phyloP scores from a whole-genome alignment of 2,888 invertebrate genomes.

The Drepanosiphum platanoidis region DNA sequence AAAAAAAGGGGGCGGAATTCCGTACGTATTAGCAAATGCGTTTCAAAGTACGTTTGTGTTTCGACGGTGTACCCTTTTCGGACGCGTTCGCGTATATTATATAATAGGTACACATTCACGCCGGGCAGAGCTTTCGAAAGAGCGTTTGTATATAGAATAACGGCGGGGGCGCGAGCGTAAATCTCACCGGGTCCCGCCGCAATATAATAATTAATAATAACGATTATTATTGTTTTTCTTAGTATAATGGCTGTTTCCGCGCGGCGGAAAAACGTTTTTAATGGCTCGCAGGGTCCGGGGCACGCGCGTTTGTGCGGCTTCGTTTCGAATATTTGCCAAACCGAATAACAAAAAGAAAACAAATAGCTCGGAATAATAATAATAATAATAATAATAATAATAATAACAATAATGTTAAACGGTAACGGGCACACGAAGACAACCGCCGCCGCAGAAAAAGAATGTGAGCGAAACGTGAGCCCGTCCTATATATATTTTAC shows the following conservation, averaged over 20 bases:
- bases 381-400: conserved; percentile 16
- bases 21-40: neutral
- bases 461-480: conserved; percentile 2
- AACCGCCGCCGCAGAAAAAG: neutral
- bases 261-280: neutral
- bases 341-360: conserved; percentile 8
- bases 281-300: neutral
- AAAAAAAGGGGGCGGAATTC: neutral
- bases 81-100: neutral
- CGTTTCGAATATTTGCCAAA: neutral
- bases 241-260: too few relatives aligned
- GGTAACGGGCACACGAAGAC: neutral
- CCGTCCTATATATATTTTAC: too few relatives aligned
- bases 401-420: conserved; percentile 9
- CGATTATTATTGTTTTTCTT: neutral
- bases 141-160: neutral
- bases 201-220: neutral
- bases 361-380: conserved; percentile 6
- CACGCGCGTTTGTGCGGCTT: neutral
- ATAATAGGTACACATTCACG: neutral
- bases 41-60: conserved; percentile 15
- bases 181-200: neutral
- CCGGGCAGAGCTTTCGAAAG: neutral
- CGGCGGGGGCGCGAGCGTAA: too few relatives aligned
- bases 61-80: conserved; percentile 18